These are phyloP conservation scores for Myzus persicae DNA, from an alignment of 1,140 invertebrate genomes.

Conservation along the genomic window DNA sequence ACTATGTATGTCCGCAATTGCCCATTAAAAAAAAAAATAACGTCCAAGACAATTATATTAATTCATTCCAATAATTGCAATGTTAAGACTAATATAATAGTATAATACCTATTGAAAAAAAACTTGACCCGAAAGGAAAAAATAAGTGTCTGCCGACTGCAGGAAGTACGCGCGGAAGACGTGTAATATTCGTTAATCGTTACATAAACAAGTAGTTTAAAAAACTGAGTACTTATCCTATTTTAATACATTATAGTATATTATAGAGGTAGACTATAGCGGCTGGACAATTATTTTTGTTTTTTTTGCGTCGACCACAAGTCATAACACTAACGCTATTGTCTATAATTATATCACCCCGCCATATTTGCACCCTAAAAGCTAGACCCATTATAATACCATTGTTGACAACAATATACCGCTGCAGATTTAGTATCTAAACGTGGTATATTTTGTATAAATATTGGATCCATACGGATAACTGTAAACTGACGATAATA, in stretches of 20 bases:
- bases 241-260: not conserved
- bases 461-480: not conserved
- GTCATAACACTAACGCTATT: not conserved
- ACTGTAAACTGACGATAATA: not conserved
- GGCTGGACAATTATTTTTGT: not conserved
- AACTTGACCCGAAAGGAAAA: not conserved
- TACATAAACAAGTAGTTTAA: not conserved
- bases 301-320: not conserved
- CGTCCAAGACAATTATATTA: too few relatives aligned
- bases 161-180: not conserved
- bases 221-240: not conserved
- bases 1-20: too few relatives aligned
- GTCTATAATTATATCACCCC: not conserved
- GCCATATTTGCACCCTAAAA: not conserved
- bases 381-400: not conserved
- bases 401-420: not conserved
- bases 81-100: too few relatives aligned
- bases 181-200: not conserved
- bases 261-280: not conserved
- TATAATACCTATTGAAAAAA: not conserved
- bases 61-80: not conserved
- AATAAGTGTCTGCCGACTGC: too few relatives aligned
- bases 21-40: too few relatives aligned
- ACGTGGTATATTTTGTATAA: not conserved
- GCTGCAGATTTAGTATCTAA: not conserved